Evolutionary conservation across 2,113 vertebrate genomes (phyloP).

Genomic region (Paramormyrops kingsleyae): DNA sequence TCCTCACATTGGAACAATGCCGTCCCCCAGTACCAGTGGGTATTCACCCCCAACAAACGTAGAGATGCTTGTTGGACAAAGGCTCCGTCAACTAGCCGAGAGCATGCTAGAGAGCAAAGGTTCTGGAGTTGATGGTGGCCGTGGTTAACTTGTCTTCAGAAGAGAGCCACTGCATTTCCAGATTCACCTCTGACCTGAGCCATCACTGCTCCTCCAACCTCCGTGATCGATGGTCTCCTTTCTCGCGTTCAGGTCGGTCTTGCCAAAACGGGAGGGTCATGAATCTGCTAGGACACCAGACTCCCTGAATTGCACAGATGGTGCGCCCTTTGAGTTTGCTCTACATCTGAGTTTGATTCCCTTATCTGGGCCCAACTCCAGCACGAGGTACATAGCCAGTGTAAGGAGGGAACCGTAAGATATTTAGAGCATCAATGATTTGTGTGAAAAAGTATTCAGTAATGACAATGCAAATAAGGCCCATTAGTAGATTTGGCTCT

Average conservation of each 20-base stretch:
- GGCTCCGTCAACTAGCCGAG: conserved; percentile 19
- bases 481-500: not conserved
- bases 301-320: not conserved
- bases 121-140: conserved; percentile 24
- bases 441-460: not conserved
- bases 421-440: not conserved
- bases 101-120: conserved; percentile 14
- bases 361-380: not conserved
- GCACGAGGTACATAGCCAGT: not conserved
- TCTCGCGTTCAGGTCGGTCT: not conserved
- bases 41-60: not conserved
- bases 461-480: not conserved
- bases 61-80: not conserved
- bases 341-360: not conserved
- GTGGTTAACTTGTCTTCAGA: conserved; percentile 23
- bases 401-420: not conserved
- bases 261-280: not conserved
- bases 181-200: not conserved
- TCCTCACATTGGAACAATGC: conserved; percentile 14
- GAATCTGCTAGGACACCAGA: not conserved
- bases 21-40: not conserved
- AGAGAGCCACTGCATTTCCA: conserved; percentile 14
- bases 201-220: not conserved
- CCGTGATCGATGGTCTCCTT: not conserved
- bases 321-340: not conserved